A percentile compares a stretch with the other conserved stretches of the same genome.
These are phyloP conservation scores for Oreochromis spilurus DNA, from an alignment of 2,113 vertebrate species.

Conservation along the genomic window DNA sequence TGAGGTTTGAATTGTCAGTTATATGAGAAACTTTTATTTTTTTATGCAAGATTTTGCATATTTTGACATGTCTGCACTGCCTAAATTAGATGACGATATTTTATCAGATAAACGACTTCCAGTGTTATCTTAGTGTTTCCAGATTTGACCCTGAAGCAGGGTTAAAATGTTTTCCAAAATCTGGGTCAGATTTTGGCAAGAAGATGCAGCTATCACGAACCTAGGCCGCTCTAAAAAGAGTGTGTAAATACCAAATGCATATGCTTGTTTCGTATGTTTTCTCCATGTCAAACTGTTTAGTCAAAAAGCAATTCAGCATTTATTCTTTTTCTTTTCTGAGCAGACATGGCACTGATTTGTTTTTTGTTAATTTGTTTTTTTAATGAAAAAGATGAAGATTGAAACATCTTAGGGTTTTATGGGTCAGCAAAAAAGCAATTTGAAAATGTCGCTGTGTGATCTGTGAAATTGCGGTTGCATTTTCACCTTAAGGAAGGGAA, in stretches of 20 bases:
- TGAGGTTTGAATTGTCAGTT: slow-evolving; percentile 23
- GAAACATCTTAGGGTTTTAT: neutral
- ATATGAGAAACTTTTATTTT: neutral
- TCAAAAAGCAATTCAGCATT: neutral
- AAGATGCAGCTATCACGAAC: neutral
- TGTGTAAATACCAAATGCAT: neutral
- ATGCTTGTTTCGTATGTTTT: neutral
- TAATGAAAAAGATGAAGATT: neutral
- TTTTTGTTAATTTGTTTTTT: neutral
- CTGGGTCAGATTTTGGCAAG: neutral
- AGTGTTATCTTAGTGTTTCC: neutral
- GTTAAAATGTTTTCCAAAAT: neutral
- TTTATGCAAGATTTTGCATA: neutral
- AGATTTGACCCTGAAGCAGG: neutral
- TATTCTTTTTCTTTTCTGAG: neutral
- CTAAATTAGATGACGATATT: neutral
- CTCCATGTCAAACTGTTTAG: neutral
- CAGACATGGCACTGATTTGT: neutral
- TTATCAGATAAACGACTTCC: neutral
- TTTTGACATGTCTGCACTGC: neutral
- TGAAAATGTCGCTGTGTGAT: neutral
- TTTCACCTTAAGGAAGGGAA: neutral
- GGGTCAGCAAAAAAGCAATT: neutral
- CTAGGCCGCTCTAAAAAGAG: neutral
- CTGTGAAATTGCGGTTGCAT: neutral